phyloP scores from a whole-genome alignment of 2,888 invertebrate species.

The Caradrina clavipalpis region DNA sequence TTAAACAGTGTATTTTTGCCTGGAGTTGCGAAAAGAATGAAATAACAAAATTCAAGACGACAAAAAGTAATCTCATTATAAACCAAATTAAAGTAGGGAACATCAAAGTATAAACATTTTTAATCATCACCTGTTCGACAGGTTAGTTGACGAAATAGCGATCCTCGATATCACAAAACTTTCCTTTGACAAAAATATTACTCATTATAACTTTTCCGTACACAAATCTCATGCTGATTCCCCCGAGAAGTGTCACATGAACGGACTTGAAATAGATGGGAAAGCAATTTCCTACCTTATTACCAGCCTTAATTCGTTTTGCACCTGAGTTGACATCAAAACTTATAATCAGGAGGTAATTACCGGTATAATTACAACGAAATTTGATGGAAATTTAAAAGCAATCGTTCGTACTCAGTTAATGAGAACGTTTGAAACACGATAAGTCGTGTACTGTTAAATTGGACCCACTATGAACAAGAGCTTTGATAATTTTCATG shows the following conservation, averaged over 20 bases:
- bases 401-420: conserved; percentile 45
- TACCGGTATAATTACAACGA: conserved; percentile 70
- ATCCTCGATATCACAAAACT: conserved; percentile 73
- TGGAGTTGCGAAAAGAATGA: not conserved
- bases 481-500: conserved; percentile 61
- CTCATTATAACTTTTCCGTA: conserved; percentile 74
- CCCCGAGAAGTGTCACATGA: conserved; percentile 62
- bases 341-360: conserved; percentile 78
- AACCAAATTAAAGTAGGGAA: conserved; percentile 47
- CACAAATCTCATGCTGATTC: conserved; percentile 62
- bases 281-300: conserved; percentile 75
- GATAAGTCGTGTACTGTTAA: conserved; percentile 57
- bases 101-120: conserved; percentile 50
- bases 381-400: conserved; percentile 57
- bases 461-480: conserved; percentile 55
- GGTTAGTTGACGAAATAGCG: conserved; percentile 65
- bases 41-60: conserved; percentile 14
- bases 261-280: conserved; percentile 64
- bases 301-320: conserved; percentile 76
- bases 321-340: conserved; percentile 78
- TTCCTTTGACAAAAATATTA: conserved; percentile 74
- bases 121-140: conserved; percentile 57
- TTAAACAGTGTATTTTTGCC: not conserved
- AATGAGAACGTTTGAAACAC: conserved; percentile 54
- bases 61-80: conserved; percentile 45